A percentile compares a stretch with the other conserved stretches of the same genome.
phyloP scores from a whole-genome alignment of 1,140 invertebrate species.

The Coelopa frigida region DNA sequence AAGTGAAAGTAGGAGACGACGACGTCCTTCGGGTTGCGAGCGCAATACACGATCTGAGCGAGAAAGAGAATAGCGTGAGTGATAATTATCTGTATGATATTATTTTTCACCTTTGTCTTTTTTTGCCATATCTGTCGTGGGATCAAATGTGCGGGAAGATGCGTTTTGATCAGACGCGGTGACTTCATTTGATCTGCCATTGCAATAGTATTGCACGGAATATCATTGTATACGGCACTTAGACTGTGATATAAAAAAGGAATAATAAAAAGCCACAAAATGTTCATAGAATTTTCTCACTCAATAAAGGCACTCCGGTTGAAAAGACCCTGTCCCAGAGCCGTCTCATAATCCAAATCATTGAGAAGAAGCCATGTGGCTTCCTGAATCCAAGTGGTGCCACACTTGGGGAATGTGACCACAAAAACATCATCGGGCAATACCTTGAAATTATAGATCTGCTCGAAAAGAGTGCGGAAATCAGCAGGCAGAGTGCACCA shows the following conservation, averaged over 20 bases:
- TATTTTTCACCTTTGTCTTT: not conserved
- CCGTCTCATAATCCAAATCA: slow-evolving; percentile 46
- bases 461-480: not conserved
- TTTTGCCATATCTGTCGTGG: not conserved
- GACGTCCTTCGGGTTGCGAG: slow-evolving; percentile 68
- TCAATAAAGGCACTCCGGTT: slow-evolving; percentile 32
- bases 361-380: slow-evolving; percentile 55
- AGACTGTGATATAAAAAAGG: not conserved
- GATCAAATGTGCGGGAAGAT: not conserved
- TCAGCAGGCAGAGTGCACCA: not conserved
- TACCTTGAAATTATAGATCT: slow-evolving; percentile 19
- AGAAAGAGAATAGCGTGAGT: not conserved
- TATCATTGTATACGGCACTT: not conserved
- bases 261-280: no score
- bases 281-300: no score
- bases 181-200: slow-evolving; percentile 32
- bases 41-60: slow-evolving; percentile 61
- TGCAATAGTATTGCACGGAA: slow-evolving; percentile 40
- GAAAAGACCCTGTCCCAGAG: slow-evolving; percentile 52
- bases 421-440: slow-evolving; percentile 47
- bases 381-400: slow-evolving; percentile 62
- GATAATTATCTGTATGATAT: not conserved
- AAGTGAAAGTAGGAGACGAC: slow-evolving; percentile 68
- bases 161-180: slow-evolving; percentile 48
- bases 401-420: slow-evolving; percentile 43